Base-by-base conservation (phyloP, 2,797 vertebrate genomes). In the Muraenolepis orangiensis region DNA sequence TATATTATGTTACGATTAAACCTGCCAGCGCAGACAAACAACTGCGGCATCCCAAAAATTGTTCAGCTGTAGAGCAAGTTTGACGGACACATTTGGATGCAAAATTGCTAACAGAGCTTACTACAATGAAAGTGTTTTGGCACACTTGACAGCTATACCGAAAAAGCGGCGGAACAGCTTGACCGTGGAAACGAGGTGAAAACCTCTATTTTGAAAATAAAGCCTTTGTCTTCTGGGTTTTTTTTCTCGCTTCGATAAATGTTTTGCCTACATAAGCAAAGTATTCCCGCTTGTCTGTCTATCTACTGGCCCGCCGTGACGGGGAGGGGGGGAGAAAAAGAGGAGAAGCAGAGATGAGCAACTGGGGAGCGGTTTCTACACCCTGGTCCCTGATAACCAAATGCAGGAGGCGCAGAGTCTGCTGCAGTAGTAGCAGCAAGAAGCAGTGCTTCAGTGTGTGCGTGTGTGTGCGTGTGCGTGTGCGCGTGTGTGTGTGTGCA, bases 221-320 rank as follows among this genome's bases (percentile, higher is more conserved):
- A 57, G 46, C 18, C 18, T 51, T 51, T 51, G 46, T 51, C 46
- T 20, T 51, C 46, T 18, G 20, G n/a, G n/a, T n/a, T 51, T 51
- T 51, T 0, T 18, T 20, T n/a, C 51, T 57, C 20, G n/a, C 51
- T 57, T 57, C 23, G 51, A 57, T 23, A 7, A 0, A 26, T 61
- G 23, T 61, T 61, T 26, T n/a, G n/a, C 51, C 26, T 23, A 23
- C 46, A 61, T 61, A 23, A 61, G 51, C 57, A 64, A 46, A 76
- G 73, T 70, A 72, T 80, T 70, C 73, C 73, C 26, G 71, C 67
- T 83, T 70, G 30, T 75, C 71, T 76, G 80, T 86, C 80, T 23
- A 79, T 84, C 72, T 74, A 79, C 86, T 79, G 80, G 42, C 84
- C 68, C 32, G 30, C 69, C 51, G 30, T 67, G 82, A 26, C 8